Evolutionary conservation across 2,888 invertebrate genomes (phyloP).

Genomic region (Sipunculus nudus): DNA sequence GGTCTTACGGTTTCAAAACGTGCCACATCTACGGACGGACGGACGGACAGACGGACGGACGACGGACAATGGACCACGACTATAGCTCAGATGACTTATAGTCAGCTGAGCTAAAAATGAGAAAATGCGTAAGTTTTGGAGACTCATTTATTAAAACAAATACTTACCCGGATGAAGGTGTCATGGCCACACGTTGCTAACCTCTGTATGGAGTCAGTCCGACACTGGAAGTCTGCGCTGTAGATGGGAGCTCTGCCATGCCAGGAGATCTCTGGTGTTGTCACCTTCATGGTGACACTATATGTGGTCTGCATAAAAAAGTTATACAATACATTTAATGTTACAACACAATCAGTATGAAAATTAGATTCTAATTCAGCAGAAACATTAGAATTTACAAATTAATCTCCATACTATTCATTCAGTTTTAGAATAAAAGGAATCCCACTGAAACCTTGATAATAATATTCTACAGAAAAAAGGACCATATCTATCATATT

Average conservation of each 20-base stretch:
- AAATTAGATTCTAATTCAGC: background rate
- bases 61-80: no score
- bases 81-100: no score
- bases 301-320: no score
- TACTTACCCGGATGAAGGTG: constrained; percentile 84
- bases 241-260: constrained; percentile 94
- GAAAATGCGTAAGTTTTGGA: no score
- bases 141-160: background rate
- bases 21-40: no score
- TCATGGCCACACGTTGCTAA: constrained; percentile 92
- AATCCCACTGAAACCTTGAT: no score
- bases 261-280: constrained; percentile 97
- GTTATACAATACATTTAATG: no score
- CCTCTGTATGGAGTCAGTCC: constrained; percentile 70
- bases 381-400: background rate
- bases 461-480: no score
- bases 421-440: background rate
- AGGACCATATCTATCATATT: no score
- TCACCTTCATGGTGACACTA: constrained; percentile 90
- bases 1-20: no score
- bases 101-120: no score
- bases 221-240: constrained; percentile 69
- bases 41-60: no score
- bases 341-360: background rate
- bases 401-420: background rate